Evolutionary conservation across 2,888 invertebrate species (phyloP).

Genomic region (Caenorhabditis virilis): DNA sequence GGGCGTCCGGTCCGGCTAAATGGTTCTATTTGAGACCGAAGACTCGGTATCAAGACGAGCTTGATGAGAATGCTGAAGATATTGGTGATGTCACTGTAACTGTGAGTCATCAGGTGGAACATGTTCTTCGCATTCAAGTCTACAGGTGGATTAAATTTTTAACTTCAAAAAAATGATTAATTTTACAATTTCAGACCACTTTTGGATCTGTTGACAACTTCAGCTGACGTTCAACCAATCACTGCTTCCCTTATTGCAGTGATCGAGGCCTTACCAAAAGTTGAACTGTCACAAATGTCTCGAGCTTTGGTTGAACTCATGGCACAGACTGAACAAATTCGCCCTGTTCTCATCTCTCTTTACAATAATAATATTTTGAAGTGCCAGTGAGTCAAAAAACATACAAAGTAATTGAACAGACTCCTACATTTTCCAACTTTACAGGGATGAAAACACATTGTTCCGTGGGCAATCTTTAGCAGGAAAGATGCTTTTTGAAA

Average conservation of each 20-base stretch:
- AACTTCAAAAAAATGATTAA: neutral
- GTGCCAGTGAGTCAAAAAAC: constrained; percentile 59
- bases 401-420: neutral
- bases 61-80: constrained; percentile 10
- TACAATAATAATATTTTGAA: constrained; percentile 58
- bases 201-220: constrained; percentile 17
- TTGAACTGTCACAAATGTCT: constrained; percentile 60
- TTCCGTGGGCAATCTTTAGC: constrained; percentile 66
- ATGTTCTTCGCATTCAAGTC: constrained; percentile 27
- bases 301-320: constrained; percentile 63
- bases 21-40: constrained; percentile 56
- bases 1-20: constrained; percentile 52
- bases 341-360: constrained; percentile 58
- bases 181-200: constrained; percentile 20
- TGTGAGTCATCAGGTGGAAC: constrained; percentile 28
- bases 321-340: constrained; percentile 54
- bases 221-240: constrained; percentile 41
- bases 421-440: no score
- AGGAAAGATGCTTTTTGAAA: constrained; percentile 64
- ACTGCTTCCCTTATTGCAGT: constrained; percentile 53
- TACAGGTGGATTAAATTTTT: constrained; percentile 24
- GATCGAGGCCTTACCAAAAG: constrained; percentile 54
- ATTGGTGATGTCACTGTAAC: constrained; percentile 31
- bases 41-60: neutral
- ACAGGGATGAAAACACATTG: constrained; percentile 65